Evolutionary conservation across 2,797 vertebrate genomes (phyloP).

Genomic region (Acipenser ruthenus): DNA sequence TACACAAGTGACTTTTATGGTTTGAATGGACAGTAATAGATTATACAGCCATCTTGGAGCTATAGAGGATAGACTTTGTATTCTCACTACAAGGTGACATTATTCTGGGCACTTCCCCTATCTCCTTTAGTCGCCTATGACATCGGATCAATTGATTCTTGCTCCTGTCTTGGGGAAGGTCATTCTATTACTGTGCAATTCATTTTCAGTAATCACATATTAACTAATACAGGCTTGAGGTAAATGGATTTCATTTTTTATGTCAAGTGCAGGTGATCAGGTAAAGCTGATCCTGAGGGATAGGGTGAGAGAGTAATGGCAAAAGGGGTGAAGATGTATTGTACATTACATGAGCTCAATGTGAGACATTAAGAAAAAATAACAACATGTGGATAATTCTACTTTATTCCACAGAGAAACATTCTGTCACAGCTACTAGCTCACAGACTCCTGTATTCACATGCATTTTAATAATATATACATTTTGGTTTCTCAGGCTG

Average conservation of each 20-base stretch:
- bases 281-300: constrained; percentile 18
- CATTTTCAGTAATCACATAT: constrained; percentile 58
- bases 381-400: too few species aligned
- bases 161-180: constrained; percentile 36
- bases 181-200: constrained; percentile 47
- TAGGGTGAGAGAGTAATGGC: neutral
- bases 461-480: too few species aligned
- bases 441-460: too few species aligned
- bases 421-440: too few species aligned
- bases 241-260: constrained; percentile 46
- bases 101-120: constrained; percentile 17
- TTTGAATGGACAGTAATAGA: constrained; percentile 44
- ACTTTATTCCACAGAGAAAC: too few species aligned
- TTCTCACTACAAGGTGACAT: neutral
- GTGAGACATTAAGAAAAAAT: too few species aligned
- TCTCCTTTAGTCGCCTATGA: constrained; percentile 21
- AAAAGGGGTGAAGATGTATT: too few species aligned
- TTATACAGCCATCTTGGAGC: constrained; percentile 34
- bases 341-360: too few species aligned
- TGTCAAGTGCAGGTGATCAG: constrained; percentile 40
- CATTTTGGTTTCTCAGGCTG: too few species aligned
- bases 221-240: constrained; percentile 51
- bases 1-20: constrained; percentile 21
- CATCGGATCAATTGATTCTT: constrained; percentile 43
- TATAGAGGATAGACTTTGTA: neutral